These are phyloP conservation scores for Eptatretus atami DNA, from an alignment of 2,797 vertebrate species.

Conservation along the genomic window DNA sequence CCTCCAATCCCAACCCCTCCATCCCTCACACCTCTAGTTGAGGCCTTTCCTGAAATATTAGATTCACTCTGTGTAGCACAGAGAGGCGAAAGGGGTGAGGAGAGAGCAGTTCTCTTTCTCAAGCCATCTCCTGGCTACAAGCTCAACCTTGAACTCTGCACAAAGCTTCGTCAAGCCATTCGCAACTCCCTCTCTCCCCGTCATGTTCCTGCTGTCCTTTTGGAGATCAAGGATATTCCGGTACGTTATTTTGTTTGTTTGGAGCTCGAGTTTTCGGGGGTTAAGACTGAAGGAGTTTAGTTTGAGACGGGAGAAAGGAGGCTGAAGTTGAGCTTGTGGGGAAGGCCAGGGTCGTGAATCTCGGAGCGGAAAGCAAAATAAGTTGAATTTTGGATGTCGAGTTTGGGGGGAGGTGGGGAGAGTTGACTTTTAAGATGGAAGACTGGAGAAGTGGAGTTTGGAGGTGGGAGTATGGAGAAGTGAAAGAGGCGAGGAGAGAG, in stretches of 20 bases:
- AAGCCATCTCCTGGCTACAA: constrained; percentile 35
- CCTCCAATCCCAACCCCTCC: neutral
- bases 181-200: constrained; percentile 41
- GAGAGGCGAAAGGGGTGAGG: constrained; percentile 47
- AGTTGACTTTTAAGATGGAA: no score
- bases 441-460: no score
- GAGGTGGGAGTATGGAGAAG: no score
- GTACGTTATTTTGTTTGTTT: constrained; percentile 17
- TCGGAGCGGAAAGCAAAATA: no score
- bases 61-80: constrained; percentile 82
- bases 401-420: no score
- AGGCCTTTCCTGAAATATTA: constrained; percentile 61
- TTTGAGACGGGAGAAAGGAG: constrained; percentile 14
- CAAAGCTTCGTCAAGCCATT: constrained; percentile 31
- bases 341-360: no score
- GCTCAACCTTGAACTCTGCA: constrained; percentile 27
- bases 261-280: neutral
- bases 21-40: constrained; percentile 26
- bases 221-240: constrained; percentile 68
- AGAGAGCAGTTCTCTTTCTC: constrained; percentile 59
- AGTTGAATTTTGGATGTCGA: no score
- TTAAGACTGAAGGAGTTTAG: constrained; percentile 13
- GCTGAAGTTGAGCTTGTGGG: constrained; percentile 9
- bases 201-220: constrained; percentile 51
- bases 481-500: no score